Evolutionary conservation across 2,888 invertebrate species (phyloP).

Genomic region (Pheosia gnoma): DNA sequence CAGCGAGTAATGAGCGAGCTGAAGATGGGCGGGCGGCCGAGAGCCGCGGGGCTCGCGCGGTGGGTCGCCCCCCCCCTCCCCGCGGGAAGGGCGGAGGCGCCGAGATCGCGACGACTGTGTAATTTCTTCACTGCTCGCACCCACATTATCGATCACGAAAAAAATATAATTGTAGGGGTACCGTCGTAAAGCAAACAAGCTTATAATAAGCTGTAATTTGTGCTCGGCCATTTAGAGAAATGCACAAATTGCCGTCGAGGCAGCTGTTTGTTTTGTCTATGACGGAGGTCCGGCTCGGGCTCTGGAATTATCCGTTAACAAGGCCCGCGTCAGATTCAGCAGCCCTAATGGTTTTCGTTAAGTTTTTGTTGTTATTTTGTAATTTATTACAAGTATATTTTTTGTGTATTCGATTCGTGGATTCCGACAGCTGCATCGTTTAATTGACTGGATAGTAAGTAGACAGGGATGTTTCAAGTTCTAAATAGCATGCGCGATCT

Average conservation of each 20-base stretch:
- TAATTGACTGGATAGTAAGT: slow-evolving; percentile 60
- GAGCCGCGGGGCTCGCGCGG: slow-evolving; percentile 42
- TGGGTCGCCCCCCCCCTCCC: slow-evolving; percentile 38
- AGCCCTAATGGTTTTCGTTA: slow-evolving; percentile 84
- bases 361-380: slow-evolving; percentile 78
- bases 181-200: slow-evolving; percentile 84
- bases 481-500: slow-evolving; percentile 16
- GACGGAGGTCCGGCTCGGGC: slow-evolving; percentile 77
- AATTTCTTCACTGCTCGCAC: slow-evolving; percentile 81
- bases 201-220: slow-evolving; percentile 84
- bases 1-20: slow-evolving; percentile 46
- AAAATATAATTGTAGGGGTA: slow-evolving; percentile 82
- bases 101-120: slow-evolving; percentile 72
- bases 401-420: slow-evolving; percentile 67
- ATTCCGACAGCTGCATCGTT: slow-evolving; percentile 73
- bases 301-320: slow-evolving; percentile 82
- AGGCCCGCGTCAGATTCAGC: slow-evolving; percentile 84
- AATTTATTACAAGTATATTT: slow-evolving; percentile 78
- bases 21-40: slow-evolving; percentile 17
- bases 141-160: slow-evolving; percentile 81
- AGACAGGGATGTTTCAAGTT: slow-evolving; percentile 25
- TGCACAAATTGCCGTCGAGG: slow-evolving; percentile 79
- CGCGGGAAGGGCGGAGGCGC: slow-evolving; percentile 72
- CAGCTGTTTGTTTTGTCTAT: slow-evolving; percentile 84
- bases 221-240: slow-evolving; percentile 84